Evolutionary conservation across 2,888 invertebrate genomes (phyloP).

Genomic region (Hipparchia semele): DNA sequence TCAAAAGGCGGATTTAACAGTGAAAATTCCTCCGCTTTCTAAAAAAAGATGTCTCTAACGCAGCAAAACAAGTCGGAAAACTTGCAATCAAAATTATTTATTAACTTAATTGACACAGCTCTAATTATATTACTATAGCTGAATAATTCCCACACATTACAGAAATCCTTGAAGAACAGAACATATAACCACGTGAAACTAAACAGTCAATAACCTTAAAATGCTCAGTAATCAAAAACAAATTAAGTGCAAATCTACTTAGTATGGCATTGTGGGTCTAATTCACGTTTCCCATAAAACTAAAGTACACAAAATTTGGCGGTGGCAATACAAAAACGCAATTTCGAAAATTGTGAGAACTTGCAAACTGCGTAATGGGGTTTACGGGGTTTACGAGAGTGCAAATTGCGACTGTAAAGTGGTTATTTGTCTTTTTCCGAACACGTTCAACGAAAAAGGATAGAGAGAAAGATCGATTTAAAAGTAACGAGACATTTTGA

Average conservation of each 20-base stretch:
- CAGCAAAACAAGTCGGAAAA: no score
- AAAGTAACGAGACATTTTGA: slow-evolving; percentile 22
- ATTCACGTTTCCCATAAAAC: slow-evolving; percentile 10
- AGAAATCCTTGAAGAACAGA: background rate
- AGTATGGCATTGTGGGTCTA: slow-evolving; percentile 2
- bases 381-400: slow-evolving; percentile 25
- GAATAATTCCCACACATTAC: background rate
- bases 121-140: background rate
- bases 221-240: slow-evolving; percentile 8
- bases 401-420: slow-evolving; percentile 19
- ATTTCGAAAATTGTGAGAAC: slow-evolving; percentile 20
- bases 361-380: slow-evolving; percentile 24
- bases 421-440: slow-evolving; percentile 18
- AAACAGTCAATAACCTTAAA: slow-evolving; percentile 5
- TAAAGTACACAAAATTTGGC: slow-evolving; percentile 23
- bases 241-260: slow-evolving; percentile 8
- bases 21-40: no score
- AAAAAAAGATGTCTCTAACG: background rate
- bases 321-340: slow-evolving; percentile 12
- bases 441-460: slow-evolving; percentile 3
- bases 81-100: background rate
- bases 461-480: slow-evolving; percentile 17
- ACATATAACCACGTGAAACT: background rate
- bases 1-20: no score
- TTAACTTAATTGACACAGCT: background rate